Evolutionary conservation across 1,140 invertebrate species (phyloP).

Genomic region (Aphaenogaster floridana): DNA sequence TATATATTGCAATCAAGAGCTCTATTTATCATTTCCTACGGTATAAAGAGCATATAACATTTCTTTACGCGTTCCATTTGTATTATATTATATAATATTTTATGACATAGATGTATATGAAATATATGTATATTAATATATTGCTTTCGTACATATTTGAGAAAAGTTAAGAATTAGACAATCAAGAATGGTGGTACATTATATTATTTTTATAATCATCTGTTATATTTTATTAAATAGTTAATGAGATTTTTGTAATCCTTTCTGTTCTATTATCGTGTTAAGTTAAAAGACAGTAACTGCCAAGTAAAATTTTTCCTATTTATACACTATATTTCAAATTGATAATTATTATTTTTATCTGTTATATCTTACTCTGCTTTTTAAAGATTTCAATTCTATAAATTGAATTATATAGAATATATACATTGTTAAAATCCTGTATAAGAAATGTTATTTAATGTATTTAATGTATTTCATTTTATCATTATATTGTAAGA

Average conservation of each 20-base stretch:
- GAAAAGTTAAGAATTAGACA: slow-evolving; percentile 39
- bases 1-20: neutral
- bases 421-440: slow-evolving; percentile 2
- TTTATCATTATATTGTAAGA: neutral
- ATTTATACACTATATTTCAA: neutral
- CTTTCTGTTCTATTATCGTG: slow-evolving; percentile 7
- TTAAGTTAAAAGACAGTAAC: slow-evolving; percentile 40
- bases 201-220: slow-evolving; percentile 18
- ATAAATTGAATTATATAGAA: neutral
- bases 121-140: neutral
- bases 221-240: slow-evolving; percentile 1
- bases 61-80: slow-evolving; percentile 1
- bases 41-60: neutral
- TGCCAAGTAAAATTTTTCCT: slow-evolving; percentile 38
- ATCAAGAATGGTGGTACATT: slow-evolving; percentile 21
- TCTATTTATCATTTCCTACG: slow-evolving; percentile 6
- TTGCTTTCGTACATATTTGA: slow-evolving; percentile 32
- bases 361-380: neutral
- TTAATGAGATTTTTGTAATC: neutral
- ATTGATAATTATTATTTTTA: slow-evolving; percentile 26
- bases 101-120: neutral
- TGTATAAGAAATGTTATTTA: neutral
- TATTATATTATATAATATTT: slow-evolving; percentile 32
- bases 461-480: neutral
- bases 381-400: slow-evolving; percentile 8